phyloP scores from a whole-genome alignment of 2,113 vertebrate genomes.

The Bujurquina vittata region DNA sequence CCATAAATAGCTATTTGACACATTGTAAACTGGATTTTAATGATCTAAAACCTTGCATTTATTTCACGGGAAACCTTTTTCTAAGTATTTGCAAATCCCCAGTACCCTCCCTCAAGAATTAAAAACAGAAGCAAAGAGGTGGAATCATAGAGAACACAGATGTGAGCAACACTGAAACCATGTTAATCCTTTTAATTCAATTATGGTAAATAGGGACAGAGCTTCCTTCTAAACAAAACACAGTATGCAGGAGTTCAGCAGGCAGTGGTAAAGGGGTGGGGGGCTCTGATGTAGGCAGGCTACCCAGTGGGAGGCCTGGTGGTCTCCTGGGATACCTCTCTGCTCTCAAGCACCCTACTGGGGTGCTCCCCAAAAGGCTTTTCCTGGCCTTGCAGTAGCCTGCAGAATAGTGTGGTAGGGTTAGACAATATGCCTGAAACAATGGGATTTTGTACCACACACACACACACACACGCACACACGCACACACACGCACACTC shows the following conservation, averaged over 20 bases:
- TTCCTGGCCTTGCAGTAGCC: conserved; percentile 41
- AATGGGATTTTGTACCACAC: conserved; percentile 56
- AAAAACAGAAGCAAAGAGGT: conserved; percentile 46
- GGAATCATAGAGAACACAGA: conserved; percentile 74
- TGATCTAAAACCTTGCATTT: conserved; percentile 30
- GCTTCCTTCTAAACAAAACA: conserved; percentile 78
- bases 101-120: conserved; percentile 38
- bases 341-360: conserved; percentile 63
- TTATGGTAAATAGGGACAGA: conserved; percentile 79
- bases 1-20: not conserved
- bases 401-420: conserved; percentile 52
- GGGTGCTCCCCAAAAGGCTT: conserved; percentile 32
- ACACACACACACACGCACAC: not conserved
- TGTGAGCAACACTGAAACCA: conserved; percentile 74
- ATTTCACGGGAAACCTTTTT: conserved; percentile 24
- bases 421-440: conserved; percentile 62
- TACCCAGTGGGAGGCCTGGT: conserved; percentile 67
- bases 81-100: conserved; percentile 21
- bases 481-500: conserved; percentile 7
- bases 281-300: conserved; percentile 68
- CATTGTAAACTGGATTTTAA: conserved; percentile 5
- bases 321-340: conserved; percentile 76
- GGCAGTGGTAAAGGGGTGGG: conserved; percentile 49
- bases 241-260: conserved; percentile 71
- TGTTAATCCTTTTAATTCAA: conserved; percentile 83